Conservation (phyloP, 2,888 invertebrate genomes). For the Taphrorychus bicolor region DNA sequence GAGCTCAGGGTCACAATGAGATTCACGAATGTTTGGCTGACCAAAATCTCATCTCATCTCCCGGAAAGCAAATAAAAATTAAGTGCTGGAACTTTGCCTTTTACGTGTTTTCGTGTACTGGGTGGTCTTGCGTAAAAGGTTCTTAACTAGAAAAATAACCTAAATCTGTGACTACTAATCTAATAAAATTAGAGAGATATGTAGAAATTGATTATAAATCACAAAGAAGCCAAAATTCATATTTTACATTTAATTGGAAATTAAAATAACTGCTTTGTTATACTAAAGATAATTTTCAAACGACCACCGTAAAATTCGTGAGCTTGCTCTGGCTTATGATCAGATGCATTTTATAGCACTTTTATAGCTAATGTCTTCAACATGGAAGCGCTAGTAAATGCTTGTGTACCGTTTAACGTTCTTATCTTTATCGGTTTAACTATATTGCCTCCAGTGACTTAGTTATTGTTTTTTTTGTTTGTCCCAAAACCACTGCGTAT, state of each 20-base stretch:
- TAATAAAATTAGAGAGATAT: too few species aligned
- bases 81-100: slow-evolving; percentile 4
- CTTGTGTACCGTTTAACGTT: not conserved
- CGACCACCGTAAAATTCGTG: not conserved
- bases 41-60: too few species aligned
- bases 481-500: not conserved
- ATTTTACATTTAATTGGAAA: not conserved
- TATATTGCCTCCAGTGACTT: not conserved
- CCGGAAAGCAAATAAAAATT: slow-evolving; percentile 4
- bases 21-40: too few species aligned
- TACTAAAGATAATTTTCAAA: not conserved
- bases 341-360: not conserved
- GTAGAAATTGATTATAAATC: too few species aligned
- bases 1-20: not conserved
- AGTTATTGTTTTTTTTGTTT: not conserved
- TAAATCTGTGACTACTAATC: not conserved
- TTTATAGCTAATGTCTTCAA: slow-evolving; percentile 3
- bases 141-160: not conserved
- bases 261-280: too few species aligned
- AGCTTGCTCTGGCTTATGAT: slow-evolving; percentile 5
- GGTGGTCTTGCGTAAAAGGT: not conserved
- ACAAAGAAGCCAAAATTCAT: too few species aligned
- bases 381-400: slow-evolving; percentile 1
- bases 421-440: not conserved
- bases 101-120: not conserved